Percentiles rank a stretch among this genome's conserved stretches.
These are phyloP conservation scores for Pegoplata infirma DNA, from an alignment of 2,888 invertebrate genomes.

Conservation along the genomic window DNA sequence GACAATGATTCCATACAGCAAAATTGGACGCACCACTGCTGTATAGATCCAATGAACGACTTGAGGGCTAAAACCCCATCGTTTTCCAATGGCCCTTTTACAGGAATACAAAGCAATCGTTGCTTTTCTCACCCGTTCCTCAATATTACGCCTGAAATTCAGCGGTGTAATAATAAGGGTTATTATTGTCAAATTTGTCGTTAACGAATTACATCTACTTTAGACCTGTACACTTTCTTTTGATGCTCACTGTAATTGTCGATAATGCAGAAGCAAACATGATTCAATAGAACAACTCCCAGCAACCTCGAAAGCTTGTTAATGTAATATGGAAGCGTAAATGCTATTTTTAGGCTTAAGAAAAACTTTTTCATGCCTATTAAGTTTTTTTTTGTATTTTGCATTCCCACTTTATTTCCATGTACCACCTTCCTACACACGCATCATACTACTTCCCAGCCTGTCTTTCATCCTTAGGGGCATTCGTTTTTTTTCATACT, in stretches of 20 bases:
- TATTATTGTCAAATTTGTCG: too few relatives aligned
- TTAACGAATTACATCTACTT: too few relatives aligned
- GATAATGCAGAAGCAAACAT: neutral
- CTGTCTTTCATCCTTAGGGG: conserved; percentile 14
- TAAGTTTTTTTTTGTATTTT: conserved; percentile 31
- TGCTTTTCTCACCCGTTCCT: too few relatives aligned
- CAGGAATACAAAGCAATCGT: too few relatives aligned
- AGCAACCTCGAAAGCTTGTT: conserved; percentile 12
- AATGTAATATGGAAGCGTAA: neutral
- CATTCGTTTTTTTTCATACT: neutral
- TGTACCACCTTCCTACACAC: conserved; percentile 14
- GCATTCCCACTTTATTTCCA: conserved; percentile 1
- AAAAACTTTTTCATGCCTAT: conserved; percentile 49
- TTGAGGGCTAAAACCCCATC: too few relatives aligned
- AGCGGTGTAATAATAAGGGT: too few relatives aligned
- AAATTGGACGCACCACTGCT: too few relatives aligned
- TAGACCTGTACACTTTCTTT: too few relatives aligned
- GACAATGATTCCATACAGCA: too few relatives aligned
- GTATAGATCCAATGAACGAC: too few relatives aligned
- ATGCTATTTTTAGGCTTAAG: conserved; percentile 56
- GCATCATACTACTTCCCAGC: neutral
- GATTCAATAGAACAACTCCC: neutral
- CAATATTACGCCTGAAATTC: too few relatives aligned
- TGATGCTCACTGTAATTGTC: neutral
- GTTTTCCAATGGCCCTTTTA: too few relatives aligned